Evolutionary conservation across 2,888 invertebrate genomes (phyloP), one percentile per base, ranked within the genome.

Genomic region (Ornithoptera alexandrae): DNA sequence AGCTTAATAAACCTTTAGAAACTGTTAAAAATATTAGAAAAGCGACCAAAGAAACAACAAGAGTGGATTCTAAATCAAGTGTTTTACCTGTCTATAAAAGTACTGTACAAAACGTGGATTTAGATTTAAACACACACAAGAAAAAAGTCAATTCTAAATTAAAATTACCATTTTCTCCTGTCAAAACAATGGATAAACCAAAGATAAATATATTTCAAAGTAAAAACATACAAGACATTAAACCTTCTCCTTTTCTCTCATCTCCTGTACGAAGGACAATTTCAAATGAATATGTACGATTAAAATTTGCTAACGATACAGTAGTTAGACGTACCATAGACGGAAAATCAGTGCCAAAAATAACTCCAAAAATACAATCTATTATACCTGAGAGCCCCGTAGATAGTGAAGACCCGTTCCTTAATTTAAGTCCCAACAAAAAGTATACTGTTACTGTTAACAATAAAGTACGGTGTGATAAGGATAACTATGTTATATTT

Each of bases 361-460:
- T 92, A 68, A 89, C 90, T 62, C 92, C 92, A 56, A 92, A 91
- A 79, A 90, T 93, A 71, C 93, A 93, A 72, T 93, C 93, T 12
- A 93, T 92, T 73, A 92, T 93, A 79, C 93, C 93, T 1, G 92
- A 92, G 76, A 93, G 93, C 73, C 93, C 93, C 2, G 84, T 92
- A 58, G 93, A 93, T 70, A 88, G 80, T 68, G 92, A 93, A 78
- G 92, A 92, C 76, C 92, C 92, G 1, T 92, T 91, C 75, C 73
- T 91, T 62, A 92, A 92, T 74, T 80, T 93, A 72, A 93, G 92
- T 74, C 93, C 93, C 4, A 93, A 93, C 76, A 93, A 93, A 84
- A 93, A 93, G 78, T 93, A 93, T 73, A 93, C 93, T 8, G 92
- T 93, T 36, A 93, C 93, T 62, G 86, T 92, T 53, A 92, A 93